These are phyloP conservation scores for Sylvilagus floridanus DNA, from an alignment of 2,797 vertebrate genomes.

Conservation along the genomic window DNA sequence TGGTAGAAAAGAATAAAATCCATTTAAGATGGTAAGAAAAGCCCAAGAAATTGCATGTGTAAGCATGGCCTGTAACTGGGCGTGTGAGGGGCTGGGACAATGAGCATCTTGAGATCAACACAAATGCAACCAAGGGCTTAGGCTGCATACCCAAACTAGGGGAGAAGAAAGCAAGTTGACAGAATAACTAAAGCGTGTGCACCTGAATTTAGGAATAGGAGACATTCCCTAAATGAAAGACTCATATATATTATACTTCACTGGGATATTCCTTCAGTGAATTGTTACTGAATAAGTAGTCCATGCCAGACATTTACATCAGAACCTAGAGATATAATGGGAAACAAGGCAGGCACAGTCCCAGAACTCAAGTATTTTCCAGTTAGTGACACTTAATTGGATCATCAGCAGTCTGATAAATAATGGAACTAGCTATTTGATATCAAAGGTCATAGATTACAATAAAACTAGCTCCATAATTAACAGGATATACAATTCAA, in stretches of 20 bases:
- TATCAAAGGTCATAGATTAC: background rate
- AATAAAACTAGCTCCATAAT: constrained; percentile 37
- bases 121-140: background rate
- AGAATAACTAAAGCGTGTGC: background rate
- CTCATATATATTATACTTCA: background rate
- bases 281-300: background rate
- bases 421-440: background rate
- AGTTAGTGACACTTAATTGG: background rate
- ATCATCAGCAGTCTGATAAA: constrained; percentile 10
- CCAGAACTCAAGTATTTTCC: background rate
- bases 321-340: background rate
- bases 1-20: background rate
- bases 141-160: background rate
- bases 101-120: background rate
- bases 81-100: background rate
- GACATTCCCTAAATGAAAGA: background rate
- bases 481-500: constrained; percentile 31
- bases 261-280: background rate
- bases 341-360: background rate
- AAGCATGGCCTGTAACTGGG: background rate
- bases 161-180: background rate
- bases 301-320: background rate
- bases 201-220: background rate
- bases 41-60: background rate
- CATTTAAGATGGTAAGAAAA: background rate